Evolutionary conservation across 92 coral and sea anemone species (phyloP), one percentile per base, ranked within the genome.

Genomic region (Paragorgia papillata): DNA sequence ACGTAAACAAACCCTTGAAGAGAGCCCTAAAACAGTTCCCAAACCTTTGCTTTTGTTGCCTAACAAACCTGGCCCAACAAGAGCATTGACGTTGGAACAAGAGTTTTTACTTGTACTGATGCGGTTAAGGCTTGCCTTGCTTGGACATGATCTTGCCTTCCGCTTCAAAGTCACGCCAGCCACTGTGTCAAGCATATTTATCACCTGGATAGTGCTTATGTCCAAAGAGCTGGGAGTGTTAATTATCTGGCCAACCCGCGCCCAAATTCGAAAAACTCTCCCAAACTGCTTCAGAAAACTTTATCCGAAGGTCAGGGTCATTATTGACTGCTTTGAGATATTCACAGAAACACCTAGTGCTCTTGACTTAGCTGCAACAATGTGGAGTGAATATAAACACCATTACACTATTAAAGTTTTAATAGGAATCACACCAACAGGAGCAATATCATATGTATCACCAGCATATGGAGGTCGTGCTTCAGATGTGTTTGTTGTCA

Each of bases 381-480:
- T 40, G 43, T 69, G 76, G 59, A 69, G 60, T 32, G 62, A 69
- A 9, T 69, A 69, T 50, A 69, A 69, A 49, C 76, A 69, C 13
- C 76, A 69, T 30, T 69, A 69, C n/a, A 80, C 81, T 17, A 79
- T n/a, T 66, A 84, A 87, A 55, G 88, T 87, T 1, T 62, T 87
- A 31, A 86, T 85, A 24, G 92, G 92, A 86, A n/a, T n/a, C n/a
- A n/a, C n/a, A n/a, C n/a, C n/a, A n/a, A n/a, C n/a, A n/a, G n/a
- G n/a, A 0, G 82, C 86, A 1, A 75, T 88, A 39, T 76, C 80
- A 1, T 85, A 88, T 76, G 87, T 88, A 0, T 88, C 92, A 4
- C 69, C 78, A 58, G 25, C 40, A 35, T 88, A 85, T 88, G 92
- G 92, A 17, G 91, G 91, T 22, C 85, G 87, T 32, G 89, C 92